phyloP scores from a whole-genome alignment of 1,140 invertebrate genomes.

The Lanistes nyassanus region DNA sequence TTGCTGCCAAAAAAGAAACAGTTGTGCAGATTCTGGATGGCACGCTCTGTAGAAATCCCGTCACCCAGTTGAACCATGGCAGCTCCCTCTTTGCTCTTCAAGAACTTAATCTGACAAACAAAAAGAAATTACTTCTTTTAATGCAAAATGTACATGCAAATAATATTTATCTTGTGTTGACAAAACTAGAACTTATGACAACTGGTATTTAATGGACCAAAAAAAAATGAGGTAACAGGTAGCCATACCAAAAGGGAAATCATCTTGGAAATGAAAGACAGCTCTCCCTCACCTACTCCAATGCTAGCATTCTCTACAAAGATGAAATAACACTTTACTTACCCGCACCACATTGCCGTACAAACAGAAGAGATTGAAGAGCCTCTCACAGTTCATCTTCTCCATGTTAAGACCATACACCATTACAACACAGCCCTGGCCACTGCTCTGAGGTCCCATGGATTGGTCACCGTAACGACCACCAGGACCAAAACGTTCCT shows the following conservation, averaged over 20 bases:
- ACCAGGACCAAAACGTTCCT: conserved; percentile 34
- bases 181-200: too few species aligned
- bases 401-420: conserved; percentile 94
- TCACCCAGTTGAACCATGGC: conserved; percentile 99
- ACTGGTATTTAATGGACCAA: too few species aligned
- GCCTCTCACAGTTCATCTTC: conserved; percentile 93
- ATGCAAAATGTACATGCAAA: conserved; percentile 10
- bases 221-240: not conserved
- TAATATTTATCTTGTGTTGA: not conserved
- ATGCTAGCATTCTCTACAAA: not conserved
- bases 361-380: conserved; percentile 99
- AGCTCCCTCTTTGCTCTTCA: conserved; percentile 98
- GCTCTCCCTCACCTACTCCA: not conserved
- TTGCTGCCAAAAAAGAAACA: conserved; percentile 81
- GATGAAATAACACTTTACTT: conserved; percentile 65
- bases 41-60: conserved; percentile 90
- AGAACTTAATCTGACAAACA: conserved; percentile 89
- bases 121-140: conserved; percentile 5
- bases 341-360: conserved; percentile 98
- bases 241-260: not conserved
- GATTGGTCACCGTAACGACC: conserved; percentile 26
- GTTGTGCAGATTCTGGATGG: conserved; percentile 94
- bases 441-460: conserved; percentile 61
- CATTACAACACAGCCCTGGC: conserved; percentile 94
- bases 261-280: not conserved